A percentile compares a stretch with the other conserved stretches of the same genome.
Evolutionary conservation across 37 sponge, comb jelly and placozoan species (phyloP).

Genomic region (Aplysina aerophoba): DNA sequence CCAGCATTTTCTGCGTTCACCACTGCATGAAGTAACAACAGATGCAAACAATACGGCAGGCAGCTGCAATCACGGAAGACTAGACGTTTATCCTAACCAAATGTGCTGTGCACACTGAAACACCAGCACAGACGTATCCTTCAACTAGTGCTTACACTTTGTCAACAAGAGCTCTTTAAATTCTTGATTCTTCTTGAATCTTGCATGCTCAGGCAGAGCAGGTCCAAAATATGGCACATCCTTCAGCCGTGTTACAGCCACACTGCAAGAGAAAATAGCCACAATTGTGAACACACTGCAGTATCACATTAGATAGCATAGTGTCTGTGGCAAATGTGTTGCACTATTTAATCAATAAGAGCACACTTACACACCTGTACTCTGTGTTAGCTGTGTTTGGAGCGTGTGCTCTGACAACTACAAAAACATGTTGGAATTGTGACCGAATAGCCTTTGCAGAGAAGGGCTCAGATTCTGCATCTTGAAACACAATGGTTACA

Average conservation of each 20-base stretch:
- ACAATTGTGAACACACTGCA: not conserved
- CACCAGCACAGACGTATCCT: not conserved
- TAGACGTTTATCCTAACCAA: not conserved
- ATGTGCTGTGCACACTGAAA: not conserved
- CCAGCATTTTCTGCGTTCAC: constrained; percentile 95
- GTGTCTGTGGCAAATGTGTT: not conserved
- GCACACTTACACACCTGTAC: not conserved
- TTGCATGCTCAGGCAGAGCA: constrained; percentile 66
- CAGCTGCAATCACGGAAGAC: not conserved
- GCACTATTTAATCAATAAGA: not conserved
- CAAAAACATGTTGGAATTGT: constrained; percentile 96
- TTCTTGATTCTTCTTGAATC: constrained; percentile 77
- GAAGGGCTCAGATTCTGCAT: constrained; percentile 85
- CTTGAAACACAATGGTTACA: constrained; percentile 96
- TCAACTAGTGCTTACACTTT: constrained; percentile 66
- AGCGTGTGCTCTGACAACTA: constrained; percentile 80
- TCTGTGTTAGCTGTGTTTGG: constrained; percentile 29
- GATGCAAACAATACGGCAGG: not conserved
- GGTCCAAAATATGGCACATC: constrained; percentile 95
- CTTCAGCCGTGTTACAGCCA: constrained; percentile 81
- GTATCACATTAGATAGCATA: not conserved
- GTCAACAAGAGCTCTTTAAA: constrained; percentile 90
- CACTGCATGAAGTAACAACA: constrained; percentile 40
- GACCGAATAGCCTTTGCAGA: constrained; percentile 85
- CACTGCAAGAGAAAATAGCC: constrained; percentile 33